phyloP scores from a whole-genome alignment of 1,140 invertebrate species.

The Eciton burchellii region DNA sequence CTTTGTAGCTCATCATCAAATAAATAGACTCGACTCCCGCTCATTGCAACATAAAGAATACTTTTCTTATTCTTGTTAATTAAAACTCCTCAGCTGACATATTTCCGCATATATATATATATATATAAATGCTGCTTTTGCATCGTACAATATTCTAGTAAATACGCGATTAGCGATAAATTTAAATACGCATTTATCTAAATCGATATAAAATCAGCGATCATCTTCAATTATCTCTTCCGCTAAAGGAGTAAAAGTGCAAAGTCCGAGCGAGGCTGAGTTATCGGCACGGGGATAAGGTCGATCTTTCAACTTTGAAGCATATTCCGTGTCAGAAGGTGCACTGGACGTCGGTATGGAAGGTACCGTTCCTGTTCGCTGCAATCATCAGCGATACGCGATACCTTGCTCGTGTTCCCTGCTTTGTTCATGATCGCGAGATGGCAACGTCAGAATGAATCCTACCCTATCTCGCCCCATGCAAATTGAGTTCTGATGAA shows the following conservation, averaged over 20 bases:
- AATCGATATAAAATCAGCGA: too few species aligned
- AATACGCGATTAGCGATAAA: too few species aligned
- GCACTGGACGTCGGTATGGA: conserved; percentile 64
- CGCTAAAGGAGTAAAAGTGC: neutral
- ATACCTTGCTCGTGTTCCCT: neutral
- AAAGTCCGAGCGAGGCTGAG: neutral
- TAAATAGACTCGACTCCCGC: neutral
- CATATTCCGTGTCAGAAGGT: conserved; percentile 8
- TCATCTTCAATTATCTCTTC: too few species aligned
- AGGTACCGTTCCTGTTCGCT: conserved; percentile 38
- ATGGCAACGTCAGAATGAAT: conserved; percentile 52
- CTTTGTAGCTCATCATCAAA: neutral
- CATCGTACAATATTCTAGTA: neutral
- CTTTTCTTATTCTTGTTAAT: too few species aligned
- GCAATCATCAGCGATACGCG: neutral
- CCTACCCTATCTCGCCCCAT: neutral
- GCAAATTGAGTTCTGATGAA: conserved; percentile 38
- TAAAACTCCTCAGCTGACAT: neutral
- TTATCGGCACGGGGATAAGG: conserved; percentile 33
- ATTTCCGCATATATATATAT: too few species aligned
- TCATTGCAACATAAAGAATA: too few species aligned
- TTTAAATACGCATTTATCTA: too few species aligned
- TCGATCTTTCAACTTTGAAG: conserved; percentile 12
- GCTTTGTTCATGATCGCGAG: conserved; percentile 38
- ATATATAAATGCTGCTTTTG: too few species aligned